These are phyloP conservation scores for Cassiopea xamachana DNA, from an alignment of 30 jellyfish, hydroid and myxozoan genomes.

Conservation along the genomic window DNA sequence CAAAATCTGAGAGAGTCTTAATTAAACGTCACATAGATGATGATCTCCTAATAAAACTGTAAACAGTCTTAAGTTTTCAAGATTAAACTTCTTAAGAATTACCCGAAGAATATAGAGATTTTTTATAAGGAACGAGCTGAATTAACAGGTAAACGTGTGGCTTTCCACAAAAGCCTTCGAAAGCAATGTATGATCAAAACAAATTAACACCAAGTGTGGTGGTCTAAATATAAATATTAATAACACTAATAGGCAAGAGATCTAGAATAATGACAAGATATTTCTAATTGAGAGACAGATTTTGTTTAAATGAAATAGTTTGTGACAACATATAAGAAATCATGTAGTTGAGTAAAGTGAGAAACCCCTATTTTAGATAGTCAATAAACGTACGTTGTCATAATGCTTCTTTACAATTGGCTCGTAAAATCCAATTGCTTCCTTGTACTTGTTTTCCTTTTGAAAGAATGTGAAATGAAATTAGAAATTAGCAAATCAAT, in stretches of 20 bases:
- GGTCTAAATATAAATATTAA: not conserved
- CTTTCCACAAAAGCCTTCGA: not conserved
- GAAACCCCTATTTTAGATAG: too few relatives aligned
- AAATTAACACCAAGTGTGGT: not conserved
- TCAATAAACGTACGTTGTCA: slow-evolving; percentile 78
- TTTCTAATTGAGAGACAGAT: too few relatives aligned
- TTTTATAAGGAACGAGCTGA: not conserved
- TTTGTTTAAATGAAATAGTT: too few relatives aligned
- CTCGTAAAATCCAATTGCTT: slow-evolving; percentile 94
- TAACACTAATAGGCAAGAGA: too few relatives aligned
- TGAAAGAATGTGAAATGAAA: not conserved
- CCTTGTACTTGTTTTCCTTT: slow-evolving; percentile 94
- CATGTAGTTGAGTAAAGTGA: too few relatives aligned
- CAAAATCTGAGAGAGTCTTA: not conserved
- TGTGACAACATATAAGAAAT: too few relatives aligned
- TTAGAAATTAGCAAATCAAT: not conserved
- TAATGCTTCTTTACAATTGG: slow-evolving; percentile 95
- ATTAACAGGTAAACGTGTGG: not conserved
- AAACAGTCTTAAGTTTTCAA: not conserved
- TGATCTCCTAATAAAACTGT: not conserved
- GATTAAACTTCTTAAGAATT: not conserved
- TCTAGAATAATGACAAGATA: too few relatives aligned
- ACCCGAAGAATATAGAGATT: not conserved
- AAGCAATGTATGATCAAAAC: not conserved
- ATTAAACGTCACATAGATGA: not conserved